These are phyloP conservation scores for Rhagoletis zephyria DNA, from an alignment of 1,140 invertebrate genomes.

Conservation along the genomic window DNA sequence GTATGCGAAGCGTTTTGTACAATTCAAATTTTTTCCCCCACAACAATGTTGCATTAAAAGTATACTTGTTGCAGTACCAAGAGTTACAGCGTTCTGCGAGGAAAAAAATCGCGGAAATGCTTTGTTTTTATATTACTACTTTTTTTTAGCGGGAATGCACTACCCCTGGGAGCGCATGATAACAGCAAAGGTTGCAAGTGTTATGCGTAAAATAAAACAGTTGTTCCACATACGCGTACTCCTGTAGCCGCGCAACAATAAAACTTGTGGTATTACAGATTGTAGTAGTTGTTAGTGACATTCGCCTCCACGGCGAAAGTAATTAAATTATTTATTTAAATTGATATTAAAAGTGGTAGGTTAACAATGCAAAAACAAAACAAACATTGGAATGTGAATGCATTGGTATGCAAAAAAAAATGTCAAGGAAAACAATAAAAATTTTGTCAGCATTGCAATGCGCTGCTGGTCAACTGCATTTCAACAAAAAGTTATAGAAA, in stretches of 20 bases:
- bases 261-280: neutral
- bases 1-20: slow-evolving; percentile 16
- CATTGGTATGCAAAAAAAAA: neutral
- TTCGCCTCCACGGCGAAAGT: slow-evolving; percentile 35
- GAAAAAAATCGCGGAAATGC: neutral
- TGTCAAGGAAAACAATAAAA: slow-evolving; percentile 23
- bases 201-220: neutral
- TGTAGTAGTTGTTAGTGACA: slow-evolving; percentile 22
- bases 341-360: slow-evolving; percentile 38
- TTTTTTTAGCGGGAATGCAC: neutral
- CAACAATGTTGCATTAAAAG: slow-evolving; percentile 30
- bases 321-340: slow-evolving; percentile 50
- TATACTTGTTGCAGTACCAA: neutral
- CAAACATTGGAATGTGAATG: neutral
- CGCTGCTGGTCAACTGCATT: neutral
- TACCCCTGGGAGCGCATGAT: neutral
- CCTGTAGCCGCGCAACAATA: neutral
- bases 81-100: neutral
- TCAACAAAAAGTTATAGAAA: neutral
- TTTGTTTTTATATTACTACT: no score
- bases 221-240: neutral
- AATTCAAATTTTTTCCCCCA: neutral
- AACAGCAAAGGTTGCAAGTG: slow-evolving; percentile 25
- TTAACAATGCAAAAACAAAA: slow-evolving; percentile 12
- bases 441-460: neutral